These are phyloP conservation scores for Drosophila cracens DNA, from an alignment of 2,888 invertebrate species.

Conservation along the genomic window DNA sequence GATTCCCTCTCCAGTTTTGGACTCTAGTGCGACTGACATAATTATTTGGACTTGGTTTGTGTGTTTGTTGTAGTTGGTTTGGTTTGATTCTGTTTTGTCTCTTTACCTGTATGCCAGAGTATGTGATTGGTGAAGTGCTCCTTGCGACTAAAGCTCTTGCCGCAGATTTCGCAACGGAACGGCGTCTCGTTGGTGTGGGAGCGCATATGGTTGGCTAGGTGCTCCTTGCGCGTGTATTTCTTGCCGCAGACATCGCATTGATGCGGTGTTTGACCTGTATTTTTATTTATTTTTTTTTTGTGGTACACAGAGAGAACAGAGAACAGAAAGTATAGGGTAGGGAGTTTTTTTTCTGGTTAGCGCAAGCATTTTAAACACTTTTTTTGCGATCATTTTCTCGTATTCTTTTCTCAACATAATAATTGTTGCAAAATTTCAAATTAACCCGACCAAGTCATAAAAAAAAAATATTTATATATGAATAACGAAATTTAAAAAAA, in stretches of 20 bases:
- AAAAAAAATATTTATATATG: slow-evolving; percentile 13
- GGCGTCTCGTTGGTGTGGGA: slow-evolving; percentile 95
- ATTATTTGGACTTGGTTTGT: slow-evolving; percentile 2
- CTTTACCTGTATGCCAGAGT: slow-evolving; percentile 93
- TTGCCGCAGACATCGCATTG: slow-evolving; percentile 95
- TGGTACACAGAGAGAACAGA: slow-evolving; percentile 46
- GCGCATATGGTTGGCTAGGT: slow-evolving; percentile 94
- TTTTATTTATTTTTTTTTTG: slow-evolving; percentile 46
- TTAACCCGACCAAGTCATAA: slow-evolving; percentile 30
- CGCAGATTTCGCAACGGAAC: slow-evolving; percentile 94
- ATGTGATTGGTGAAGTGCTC: slow-evolving; percentile 96
- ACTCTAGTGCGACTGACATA: not conserved
- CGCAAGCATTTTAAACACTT: slow-evolving; percentile 39
- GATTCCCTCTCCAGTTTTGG: not conserved
- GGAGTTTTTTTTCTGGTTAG: slow-evolving; percentile 42
- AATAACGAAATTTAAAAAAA: slow-evolving; percentile 22
- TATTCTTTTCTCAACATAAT: slow-evolving; percentile 10
- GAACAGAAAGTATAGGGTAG: slow-evolving; percentile 59
- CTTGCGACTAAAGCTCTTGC: slow-evolving; percentile 94
- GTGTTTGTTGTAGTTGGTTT: slow-evolving; percentile 18
- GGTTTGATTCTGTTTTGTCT: slow-evolving; percentile 70
- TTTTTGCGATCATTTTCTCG: slow-evolving; percentile 22
- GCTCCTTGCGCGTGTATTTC: slow-evolving; percentile 95
- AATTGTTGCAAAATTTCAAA: slow-evolving; percentile 27
- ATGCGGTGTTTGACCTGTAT: slow-evolving; percentile 92